Percentiles rank a stretch among this genome's conserved stretches.
These are phyloP conservation scores for Hecatera dysodea DNA, from an alignment of 2,888 invertebrate species.

Conservation along the genomic window DNA sequence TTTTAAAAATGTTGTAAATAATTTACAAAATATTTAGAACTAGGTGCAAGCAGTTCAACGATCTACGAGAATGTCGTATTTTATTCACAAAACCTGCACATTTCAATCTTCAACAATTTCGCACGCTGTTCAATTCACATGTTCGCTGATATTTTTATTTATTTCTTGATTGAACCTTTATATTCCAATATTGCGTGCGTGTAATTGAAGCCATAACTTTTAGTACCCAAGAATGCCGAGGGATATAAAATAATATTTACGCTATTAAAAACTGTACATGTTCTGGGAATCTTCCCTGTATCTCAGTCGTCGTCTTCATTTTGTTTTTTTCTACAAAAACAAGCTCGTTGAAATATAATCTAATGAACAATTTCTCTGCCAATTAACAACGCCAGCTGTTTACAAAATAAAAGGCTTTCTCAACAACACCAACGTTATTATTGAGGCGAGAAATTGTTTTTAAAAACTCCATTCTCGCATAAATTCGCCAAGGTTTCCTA, in stretches of 20 bases:
- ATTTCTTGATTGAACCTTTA: slow-evolving; percentile 75
- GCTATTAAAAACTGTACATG: slow-evolving; percentile 60
- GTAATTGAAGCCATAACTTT: slow-evolving; percentile 77
- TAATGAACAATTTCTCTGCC: slow-evolving; percentile 55
- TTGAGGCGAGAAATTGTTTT: slow-evolving; percentile 60
- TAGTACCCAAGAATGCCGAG: slow-evolving; percentile 70
- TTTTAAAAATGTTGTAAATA: too few relatives aligned
- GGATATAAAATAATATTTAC: slow-evolving; percentile 66
- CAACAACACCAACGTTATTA: slow-evolving; percentile 55
- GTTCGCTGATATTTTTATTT: slow-evolving; percentile 70
- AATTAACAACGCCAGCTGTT: slow-evolving; percentile 58
- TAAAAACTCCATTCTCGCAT: slow-evolving; percentile 67
- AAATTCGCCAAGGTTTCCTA: slow-evolving; percentile 65
- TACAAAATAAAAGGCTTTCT: slow-evolving; percentile 52
- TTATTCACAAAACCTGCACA: slow-evolving; percentile 29
- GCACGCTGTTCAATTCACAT: slow-evolving; percentile 62
- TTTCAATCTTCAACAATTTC: slow-evolving; percentile 50
- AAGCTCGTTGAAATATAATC: slow-evolving; percentile 36
- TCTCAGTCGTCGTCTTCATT: slow-evolving; percentile 8
- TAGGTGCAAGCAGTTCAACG: neutral
- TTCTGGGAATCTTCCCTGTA: slow-evolving; percentile 21
- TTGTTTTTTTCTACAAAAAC: slow-evolving; percentile 38
- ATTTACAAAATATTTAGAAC: too few relatives aligned
- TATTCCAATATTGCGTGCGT: slow-evolving; percentile 76
- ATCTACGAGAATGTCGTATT: neutral